A percentile compares a stretch with the other conserved stretches of the same genome.
Evolutionary conservation across 2,797 vertebrate genomes (phyloP).

Genomic region (Diglossa cyanea): DNA sequence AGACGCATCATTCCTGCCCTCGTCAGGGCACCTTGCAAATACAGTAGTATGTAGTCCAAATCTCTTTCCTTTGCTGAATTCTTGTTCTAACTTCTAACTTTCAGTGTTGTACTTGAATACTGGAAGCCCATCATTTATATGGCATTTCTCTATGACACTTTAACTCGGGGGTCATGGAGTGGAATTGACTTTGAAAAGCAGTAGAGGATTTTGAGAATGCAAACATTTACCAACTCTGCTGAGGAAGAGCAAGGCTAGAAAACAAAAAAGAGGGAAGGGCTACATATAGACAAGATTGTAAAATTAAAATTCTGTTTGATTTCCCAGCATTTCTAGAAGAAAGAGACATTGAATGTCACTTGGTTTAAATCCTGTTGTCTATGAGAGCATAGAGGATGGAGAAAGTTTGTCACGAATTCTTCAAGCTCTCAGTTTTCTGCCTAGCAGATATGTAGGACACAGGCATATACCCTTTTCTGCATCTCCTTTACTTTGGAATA

Average conservation of each 20-base stretch:
- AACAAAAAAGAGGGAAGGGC: not conserved
- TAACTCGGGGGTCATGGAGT: conserved; percentile 37
- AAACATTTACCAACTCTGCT: not conserved
- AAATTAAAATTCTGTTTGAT: not conserved
- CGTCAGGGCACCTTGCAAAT: no score
- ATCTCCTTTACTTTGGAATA: not conserved
- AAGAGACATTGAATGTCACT: not conserved
- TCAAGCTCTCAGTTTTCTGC: not conserved
- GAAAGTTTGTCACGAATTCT: not conserved
- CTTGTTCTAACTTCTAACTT: not conserved
- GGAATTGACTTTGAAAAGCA: conserved; percentile 35
- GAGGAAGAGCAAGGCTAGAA: not conserved
- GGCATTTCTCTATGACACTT: conserved; percentile 13
- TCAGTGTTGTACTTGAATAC: not conserved
- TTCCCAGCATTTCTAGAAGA: not conserved
- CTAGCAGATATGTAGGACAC: not conserved
- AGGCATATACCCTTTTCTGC: not conserved
- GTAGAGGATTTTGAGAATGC: not conserved
- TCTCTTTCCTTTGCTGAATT: not conserved
- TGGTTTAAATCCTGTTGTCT: not conserved
- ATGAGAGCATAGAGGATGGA: not conserved
- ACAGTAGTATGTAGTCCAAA: not conserved
- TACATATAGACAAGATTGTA: not conserved
- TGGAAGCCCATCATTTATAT: not conserved
- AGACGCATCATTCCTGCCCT: no score